Base-by-base conservation (phyloP, 2,888 invertebrate genomes). In the Mermis nigrescens region DNA sequence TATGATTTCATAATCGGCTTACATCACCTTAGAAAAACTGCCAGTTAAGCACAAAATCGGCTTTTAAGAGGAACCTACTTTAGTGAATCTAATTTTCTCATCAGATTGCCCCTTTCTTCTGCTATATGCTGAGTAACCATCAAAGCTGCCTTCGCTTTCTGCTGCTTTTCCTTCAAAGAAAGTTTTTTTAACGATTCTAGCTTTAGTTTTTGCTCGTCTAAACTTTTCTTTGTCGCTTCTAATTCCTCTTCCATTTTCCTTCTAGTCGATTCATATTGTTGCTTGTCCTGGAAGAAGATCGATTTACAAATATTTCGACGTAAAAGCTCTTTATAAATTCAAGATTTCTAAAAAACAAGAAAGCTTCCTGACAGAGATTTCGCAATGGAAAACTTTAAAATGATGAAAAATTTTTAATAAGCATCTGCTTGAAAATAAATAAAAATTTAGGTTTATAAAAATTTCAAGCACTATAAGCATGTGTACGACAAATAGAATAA, bases 21-120 rank as follows among this genome's bases (percentile, higher is more conserved):
- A n/a, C n/a, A n/a, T n/a, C n/a, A n/a, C n/a, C n/a, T n/a, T 12
- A 61, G 61, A 31, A 62, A 46, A 45, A 54, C 57, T 46, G 31
- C 2, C 29, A n/a, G 15, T 32, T 24, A 15, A 48, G 15, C 56
- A n/a, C 27, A 31, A n/a, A 22, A 31, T 60, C 28, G n/a, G n/a
- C n/a, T n/a, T n/a, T n/a, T n/a, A n/a, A n/a, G n/a, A n/a, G n/a
- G n/a, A n/a, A n/a, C 63, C 62, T 66, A 75, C 73, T 73, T 72
- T 2, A 76, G 68, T 54, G 72, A 61, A 60, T 75, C 74, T 46
- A 77, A 66, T 64, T 77, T 75, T 64, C 74, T 72, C 22, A 76
- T 75, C 32, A 77, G 66, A 63, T 71, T 72, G 67, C 77, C 77
- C 58, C 76, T 65, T 64, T 77, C 77, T 60, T 72, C 63, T 1